Percentiles rank a stretch among this genome's conserved stretches.
These are phyloP conservation scores for Melanotaenia trifasciata DNA, from an alignment of 2,797 vertebrate species.

Conservation along the genomic window DNA sequence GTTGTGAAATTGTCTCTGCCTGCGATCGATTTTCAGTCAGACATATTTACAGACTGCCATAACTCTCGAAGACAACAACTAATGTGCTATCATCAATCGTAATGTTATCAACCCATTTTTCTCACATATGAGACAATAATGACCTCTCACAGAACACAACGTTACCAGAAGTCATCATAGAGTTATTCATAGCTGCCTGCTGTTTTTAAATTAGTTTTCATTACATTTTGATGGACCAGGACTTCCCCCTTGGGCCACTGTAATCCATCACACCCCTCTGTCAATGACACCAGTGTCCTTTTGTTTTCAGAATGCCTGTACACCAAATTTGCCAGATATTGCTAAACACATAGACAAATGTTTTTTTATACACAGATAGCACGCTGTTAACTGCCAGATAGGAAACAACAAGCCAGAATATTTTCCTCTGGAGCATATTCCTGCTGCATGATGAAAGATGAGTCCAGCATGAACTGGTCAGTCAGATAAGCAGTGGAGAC, in stretches of 20 bases:
- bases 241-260: slow-evolving; percentile 69
- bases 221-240: slow-evolving; percentile 75
- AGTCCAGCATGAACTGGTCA: slow-evolving; percentile 8
- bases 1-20: slow-evolving; percentile 51
- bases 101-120: slow-evolving; percentile 70
- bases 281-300: slow-evolving; percentile 63
- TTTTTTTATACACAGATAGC: slow-evolving; percentile 11
- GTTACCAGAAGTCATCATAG: slow-evolving; percentile 48
- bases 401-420: slow-evolving; percentile 5
- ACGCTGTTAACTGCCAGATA: not conserved
- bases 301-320: slow-evolving; percentile 26
- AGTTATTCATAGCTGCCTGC: slow-evolving; percentile 68
- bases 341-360: slow-evolving; percentile 6
- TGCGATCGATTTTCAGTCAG: slow-evolving; percentile 70
- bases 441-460: slow-evolving; percentile 12
- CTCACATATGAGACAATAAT: slow-evolving; percentile 59
- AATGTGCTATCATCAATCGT: slow-evolving; percentile 72
- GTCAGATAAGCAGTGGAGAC: slow-evolving; percentile 25
- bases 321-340: slow-evolving; percentile 18
- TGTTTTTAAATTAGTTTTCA: slow-evolving; percentile 79
- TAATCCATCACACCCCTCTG: slow-evolving; percentile 74
- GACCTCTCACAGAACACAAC: slow-evolving; percentile 61
- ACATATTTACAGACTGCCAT: slow-evolving; percentile 61
- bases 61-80: slow-evolving; percentile 68
- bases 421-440: slow-evolving; percentile 2